Conservation (phyloP, 2,797 vertebrate species). For the Pangasius sanitwongsei region DNA sequence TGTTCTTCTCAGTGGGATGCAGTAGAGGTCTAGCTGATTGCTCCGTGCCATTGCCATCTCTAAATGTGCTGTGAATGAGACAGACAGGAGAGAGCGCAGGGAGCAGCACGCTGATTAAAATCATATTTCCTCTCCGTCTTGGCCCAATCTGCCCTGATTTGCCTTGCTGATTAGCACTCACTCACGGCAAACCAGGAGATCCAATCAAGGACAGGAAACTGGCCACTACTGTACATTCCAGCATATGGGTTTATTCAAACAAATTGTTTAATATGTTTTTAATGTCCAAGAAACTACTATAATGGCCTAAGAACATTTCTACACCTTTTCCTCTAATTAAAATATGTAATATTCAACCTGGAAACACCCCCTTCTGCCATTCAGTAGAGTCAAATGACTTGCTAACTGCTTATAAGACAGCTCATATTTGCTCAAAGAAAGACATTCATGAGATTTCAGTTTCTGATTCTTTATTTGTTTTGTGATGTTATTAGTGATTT, state of each 20-base stretch:
- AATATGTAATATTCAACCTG: neutral
- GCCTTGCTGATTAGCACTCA: conserved; percentile 59
- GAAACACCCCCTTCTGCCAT: neutral
- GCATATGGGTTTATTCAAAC: neutral
- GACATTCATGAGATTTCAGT: neutral
- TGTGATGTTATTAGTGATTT: neutral
- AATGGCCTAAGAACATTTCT: neutral
- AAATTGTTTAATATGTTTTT: neutral
- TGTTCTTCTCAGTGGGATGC: conserved; percentile 56
- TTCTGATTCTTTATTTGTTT: neutral
- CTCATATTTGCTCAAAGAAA: neutral
- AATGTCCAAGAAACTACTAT: neutral
- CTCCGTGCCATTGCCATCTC: conserved; percentile 56
- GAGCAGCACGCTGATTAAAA: conserved; percentile 61
- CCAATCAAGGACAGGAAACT: conserved; percentile 42
- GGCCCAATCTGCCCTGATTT: conserved; percentile 55
- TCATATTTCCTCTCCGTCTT: conserved; percentile 60
- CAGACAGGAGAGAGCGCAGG: conserved; percentile 46
- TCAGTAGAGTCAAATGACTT: neutral
- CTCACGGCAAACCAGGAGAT: conserved; percentile 54
- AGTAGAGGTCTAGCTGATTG: conserved; percentile 61
- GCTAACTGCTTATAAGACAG: neutral
- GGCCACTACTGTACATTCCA: conserved; percentile 46
- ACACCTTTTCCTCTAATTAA: neutral
- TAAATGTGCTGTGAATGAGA: conserved; percentile 55